Conservation (phyloP, 2,797 vertebrate species). For the Capromys pilorides region DNA sequence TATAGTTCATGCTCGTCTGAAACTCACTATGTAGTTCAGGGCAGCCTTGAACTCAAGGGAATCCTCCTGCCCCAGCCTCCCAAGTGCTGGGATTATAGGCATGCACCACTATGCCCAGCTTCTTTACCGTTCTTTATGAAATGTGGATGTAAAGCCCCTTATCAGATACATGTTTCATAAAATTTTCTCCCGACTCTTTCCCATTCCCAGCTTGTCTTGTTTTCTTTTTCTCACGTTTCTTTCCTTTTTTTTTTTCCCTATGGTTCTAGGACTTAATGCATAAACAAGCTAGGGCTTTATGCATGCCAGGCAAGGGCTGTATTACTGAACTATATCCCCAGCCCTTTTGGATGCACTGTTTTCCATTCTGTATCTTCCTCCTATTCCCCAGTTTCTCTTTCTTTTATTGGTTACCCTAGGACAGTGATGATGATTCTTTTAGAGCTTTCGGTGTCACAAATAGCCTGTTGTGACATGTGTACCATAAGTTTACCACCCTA, state of each 20-base stretch:
- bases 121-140: slow-evolving; percentile 8
- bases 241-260: neutral
- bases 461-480: neutral
- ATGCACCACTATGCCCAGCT: neutral
- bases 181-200: slow-evolving; percentile 3
- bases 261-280: neutral
- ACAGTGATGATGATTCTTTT: neutral
- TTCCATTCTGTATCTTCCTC: neutral
- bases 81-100: neutral
- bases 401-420: neutral
- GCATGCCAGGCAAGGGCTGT: neutral
- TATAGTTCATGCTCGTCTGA: neutral
- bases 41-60: neutral
- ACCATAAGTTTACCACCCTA: neutral
- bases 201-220: neutral
- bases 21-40: neutral
- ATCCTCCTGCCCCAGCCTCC: neutral
- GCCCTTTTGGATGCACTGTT: neutral
- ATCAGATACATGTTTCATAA: neutral
- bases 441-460: neutral
- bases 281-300: neutral
- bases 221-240: neutral
- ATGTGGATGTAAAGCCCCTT: neutral
- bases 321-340: neutral
- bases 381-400: neutral